Conservation (phyloP, 2,888 invertebrate species). For the Aricia artaxerxes region DNA sequence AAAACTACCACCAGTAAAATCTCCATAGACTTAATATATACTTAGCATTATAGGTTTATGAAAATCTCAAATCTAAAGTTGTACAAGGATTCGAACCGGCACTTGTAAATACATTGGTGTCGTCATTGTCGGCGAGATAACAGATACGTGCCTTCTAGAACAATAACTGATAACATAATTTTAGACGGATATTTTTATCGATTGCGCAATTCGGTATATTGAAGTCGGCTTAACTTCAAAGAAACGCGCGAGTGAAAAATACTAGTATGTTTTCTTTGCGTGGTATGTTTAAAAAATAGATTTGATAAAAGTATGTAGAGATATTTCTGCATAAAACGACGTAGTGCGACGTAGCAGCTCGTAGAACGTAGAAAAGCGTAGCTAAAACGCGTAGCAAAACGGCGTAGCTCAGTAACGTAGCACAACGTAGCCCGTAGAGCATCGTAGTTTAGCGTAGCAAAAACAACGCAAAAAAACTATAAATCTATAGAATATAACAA, state of each 20-base stretch:
- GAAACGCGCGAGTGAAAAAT: not conserved
- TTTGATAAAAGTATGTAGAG: no score
- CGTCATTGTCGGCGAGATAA: not conserved
- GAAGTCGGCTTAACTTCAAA: no score
- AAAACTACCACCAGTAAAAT: no score
- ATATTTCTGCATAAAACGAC: not conserved
- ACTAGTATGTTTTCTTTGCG: not conserved
- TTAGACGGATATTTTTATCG: slow-evolving; percentile 17
- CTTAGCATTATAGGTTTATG: no score
- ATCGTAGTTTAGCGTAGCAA: not conserved
- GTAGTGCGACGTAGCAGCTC: not conserved
- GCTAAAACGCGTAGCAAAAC: not conserved
- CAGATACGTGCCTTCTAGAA: slow-evolving; percentile 14
- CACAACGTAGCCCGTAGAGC: not conserved
- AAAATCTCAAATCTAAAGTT: no score
- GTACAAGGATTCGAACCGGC: no score
- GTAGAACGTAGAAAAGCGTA: not conserved
- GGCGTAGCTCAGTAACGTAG: not conserved
- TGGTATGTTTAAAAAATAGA: not conserved
- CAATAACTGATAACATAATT: slow-evolving; percentile 14
- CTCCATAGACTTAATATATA: no score
- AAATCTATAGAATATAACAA: no score
- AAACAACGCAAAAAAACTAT: not conserved
- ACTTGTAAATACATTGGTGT: not conserved
- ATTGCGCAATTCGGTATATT: slow-evolving; percentile 3